phyloP scores from a whole-genome alignment of 2,888 invertebrate species.

The Empis stercorea region DNA sequence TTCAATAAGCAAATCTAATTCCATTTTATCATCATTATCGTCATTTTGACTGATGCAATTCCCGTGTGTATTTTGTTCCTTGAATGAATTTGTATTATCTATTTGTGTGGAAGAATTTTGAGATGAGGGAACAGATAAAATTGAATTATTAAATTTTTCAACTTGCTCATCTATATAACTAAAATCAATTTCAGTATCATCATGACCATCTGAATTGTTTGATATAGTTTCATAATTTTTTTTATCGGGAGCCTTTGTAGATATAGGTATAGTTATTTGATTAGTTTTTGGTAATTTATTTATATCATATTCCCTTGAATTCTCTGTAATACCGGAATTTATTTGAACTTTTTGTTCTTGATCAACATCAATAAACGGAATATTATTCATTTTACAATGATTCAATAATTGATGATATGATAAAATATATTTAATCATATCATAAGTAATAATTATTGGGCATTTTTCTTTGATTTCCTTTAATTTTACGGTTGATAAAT shows the following conservation, averaged over 20 bases:
- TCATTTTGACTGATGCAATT: not conserved
- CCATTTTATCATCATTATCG: not conserved
- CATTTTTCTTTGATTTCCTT: slow-evolving; percentile 26
- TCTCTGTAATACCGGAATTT: not conserved
- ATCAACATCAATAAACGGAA: slow-evolving; percentile 5
- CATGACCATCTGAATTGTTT: not conserved
- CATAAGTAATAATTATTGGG: slow-evolving; percentile 23
- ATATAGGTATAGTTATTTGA: not conserved
- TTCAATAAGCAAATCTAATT: not conserved
- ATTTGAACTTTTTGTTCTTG: not conserved
- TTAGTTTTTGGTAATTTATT: too few species aligned
- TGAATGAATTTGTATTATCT: not conserved
- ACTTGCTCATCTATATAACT: not conserved
- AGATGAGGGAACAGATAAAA: too few species aligned
- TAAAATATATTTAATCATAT: slow-evolving; percentile 25
- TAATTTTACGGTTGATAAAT: slow-evolving; percentile 6
- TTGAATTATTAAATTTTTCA: not conserved
- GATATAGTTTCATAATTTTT: not conserved
- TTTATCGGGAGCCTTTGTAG: not conserved
- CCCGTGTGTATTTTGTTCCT: not conserved
- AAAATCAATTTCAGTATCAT: not conserved
- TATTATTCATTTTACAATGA: slow-evolving; percentile 18
- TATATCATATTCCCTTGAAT: not conserved
- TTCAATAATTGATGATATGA: slow-evolving; percentile 24
- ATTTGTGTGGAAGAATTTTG: too few species aligned